Percentiles rank a stretch among this genome's conserved stretches.
These are phyloP conservation scores for Steatocranus sp. DNA, from an alignment of 2,797 vertebrate genomes.

Conservation along the genomic window DNA sequence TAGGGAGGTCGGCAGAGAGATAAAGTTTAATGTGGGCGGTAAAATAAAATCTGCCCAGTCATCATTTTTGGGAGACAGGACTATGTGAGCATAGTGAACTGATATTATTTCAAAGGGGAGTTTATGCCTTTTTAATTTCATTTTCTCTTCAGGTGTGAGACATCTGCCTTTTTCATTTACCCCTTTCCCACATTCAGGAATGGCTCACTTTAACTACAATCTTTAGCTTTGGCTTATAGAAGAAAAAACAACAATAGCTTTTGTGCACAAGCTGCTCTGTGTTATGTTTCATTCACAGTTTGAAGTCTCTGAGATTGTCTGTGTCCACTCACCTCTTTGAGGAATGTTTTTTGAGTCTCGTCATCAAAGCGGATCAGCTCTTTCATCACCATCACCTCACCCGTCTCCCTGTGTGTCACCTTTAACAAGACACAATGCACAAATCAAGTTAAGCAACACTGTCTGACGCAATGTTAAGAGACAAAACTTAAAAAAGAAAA, in stretches of 20 bases:
- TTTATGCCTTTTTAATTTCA: neutral
- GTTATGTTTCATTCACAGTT: neutral
- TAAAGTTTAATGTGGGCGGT: neutral
- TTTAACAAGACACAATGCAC: constrained; percentile 34
- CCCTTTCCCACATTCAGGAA: neutral
- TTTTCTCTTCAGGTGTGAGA: neutral
- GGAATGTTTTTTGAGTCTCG: constrained; percentile 93
- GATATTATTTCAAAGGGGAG: neutral
- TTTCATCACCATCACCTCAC: constrained; percentile 99
- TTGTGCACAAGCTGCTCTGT: neutral
- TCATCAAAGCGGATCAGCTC: constrained; percentile 96
- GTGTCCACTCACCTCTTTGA: constrained; percentile 84
- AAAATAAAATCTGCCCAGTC: neutral
- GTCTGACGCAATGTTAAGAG: neutral
- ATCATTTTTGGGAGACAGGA: neutral
- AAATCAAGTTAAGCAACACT: neutral
- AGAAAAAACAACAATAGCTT: neutral
- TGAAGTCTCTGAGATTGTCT: neutral
- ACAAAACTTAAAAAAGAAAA: neutral
- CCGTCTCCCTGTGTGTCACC: constrained; percentile 94
- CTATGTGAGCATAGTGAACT: neutral
- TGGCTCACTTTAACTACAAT: neutral
- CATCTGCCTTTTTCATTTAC: neutral
- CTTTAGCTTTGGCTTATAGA: neutral
- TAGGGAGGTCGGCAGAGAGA: neutral